A percentile compares a stretch with the other conserved stretches of the same genome.
phyloP scores from a whole-genome alignment of 2,888 invertebrate species.

The Ellobium chinense region DNA sequence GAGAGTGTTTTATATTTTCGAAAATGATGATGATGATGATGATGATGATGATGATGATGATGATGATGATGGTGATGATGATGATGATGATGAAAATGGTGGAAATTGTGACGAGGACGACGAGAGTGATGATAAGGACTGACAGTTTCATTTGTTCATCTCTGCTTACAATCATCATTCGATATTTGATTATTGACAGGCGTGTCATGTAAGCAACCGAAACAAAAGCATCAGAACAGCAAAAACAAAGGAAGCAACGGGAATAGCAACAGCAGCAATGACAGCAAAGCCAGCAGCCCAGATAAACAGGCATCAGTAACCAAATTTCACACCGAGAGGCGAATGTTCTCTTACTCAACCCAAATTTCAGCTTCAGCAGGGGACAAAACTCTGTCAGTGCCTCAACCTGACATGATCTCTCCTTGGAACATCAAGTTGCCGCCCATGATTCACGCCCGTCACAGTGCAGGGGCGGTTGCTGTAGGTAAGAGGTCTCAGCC shows the following conservation, averaged over 20 bases:
- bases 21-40: too few relatives aligned
- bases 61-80: too few relatives aligned
- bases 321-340: slow-evolving; percentile 60
- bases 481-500: slow-evolving; percentile 53
- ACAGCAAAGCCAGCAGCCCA: neutral
- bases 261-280: slow-evolving; percentile 1
- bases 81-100: too few relatives aligned
- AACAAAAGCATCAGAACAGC: neutral
- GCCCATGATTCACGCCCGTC: slow-evolving; percentile 62
- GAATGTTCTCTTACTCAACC: slow-evolving; percentile 62
- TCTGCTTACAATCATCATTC: too few relatives aligned
- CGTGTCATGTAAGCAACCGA: neutral
- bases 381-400: slow-evolving; percentile 21
- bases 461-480: slow-evolving; percentile 61
- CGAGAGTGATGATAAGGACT: too few relatives aligned
- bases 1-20: too few relatives aligned
- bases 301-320: slow-evolving; percentile 25
- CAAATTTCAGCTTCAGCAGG: slow-evolving; percentile 58
- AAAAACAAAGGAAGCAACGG: slow-evolving; percentile 2
- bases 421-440: slow-evolving; percentile 68
- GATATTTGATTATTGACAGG: neutral
- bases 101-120: too few relatives aligned
- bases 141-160: too few relatives aligned
- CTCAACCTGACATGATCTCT: slow-evolving; percentile 53
- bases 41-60: too few relatives aligned